Evolutionary conservation across 2,113 vertebrate genomes (phyloP), one percentile per base, ranked within the genome.

Genomic region (Cavia porcellus): DNA sequence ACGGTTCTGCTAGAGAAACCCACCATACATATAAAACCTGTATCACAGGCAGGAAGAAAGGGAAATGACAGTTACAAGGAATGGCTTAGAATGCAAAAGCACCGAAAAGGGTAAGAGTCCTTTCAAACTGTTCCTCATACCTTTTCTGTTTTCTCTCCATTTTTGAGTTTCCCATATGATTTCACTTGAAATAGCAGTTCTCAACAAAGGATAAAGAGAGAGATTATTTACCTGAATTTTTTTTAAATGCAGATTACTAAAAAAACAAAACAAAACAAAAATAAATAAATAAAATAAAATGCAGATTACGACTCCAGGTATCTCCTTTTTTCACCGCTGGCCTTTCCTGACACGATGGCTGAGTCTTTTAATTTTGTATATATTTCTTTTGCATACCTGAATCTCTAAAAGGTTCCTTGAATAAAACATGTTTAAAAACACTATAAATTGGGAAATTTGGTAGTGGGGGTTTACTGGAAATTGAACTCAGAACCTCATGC

Each of bases 381-480:
- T 15, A 52, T 79, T 79, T 93, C 13, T 66, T 66, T 66, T 86
- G 35, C 32, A 24, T 57, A 64, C 32, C 5, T 12, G 4, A 77
- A 30, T 64, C 68, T 92, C 85, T 47, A n/a, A 84, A 80, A n/a
- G 2, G 32, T 72, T 89, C 35, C 22, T 47, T 94, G 45, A 57
- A 79, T 24, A 88, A 90, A 92, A 86, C 28, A 77, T 20, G 11
- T 64, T 45, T 83, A 17, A 86, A 93, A 72, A 62, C 47, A 89
- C 57, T 86, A 22, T 52, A 84, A 92, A 55, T 89, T 38, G 83
- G 81, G 61, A 96, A 90, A 68, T 35, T 38, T 72, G 9, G 55
- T 15, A 19, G 17, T 15, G 55, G 15, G 55, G 17, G 55, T 17
- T 57, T 19, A 57, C 55, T 17, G 55, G 17, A 19, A 57, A 57